These are phyloP conservation scores for Maniola jurtina DNA, from an alignment of 1,140 invertebrate genomes.

Conservation along the genomic window DNA sequence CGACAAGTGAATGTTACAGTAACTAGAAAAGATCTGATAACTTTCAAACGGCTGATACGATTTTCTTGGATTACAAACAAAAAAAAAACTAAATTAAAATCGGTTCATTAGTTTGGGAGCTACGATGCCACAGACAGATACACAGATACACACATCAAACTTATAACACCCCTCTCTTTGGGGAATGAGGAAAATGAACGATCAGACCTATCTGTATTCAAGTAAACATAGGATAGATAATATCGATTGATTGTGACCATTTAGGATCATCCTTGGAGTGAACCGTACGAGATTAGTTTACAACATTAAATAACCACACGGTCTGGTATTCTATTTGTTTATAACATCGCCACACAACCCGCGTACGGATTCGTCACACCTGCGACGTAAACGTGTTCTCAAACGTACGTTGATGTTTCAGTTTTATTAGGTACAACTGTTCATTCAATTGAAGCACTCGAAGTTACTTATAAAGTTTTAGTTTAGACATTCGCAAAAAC, in stretches of 20 bases:
- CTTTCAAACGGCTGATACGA: too few relatives aligned
- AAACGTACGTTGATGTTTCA: slow-evolving; percentile 25
- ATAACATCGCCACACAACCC: slow-evolving; percentile 18
- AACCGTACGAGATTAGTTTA: slow-evolving; percentile 32
- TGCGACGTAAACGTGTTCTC: slow-evolving; percentile 29
- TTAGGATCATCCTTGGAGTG: slow-evolving; percentile 22
- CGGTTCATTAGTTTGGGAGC: too few relatives aligned
- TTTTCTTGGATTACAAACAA: too few relatives aligned
- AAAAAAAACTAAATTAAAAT: too few relatives aligned
- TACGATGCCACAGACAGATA: too few relatives aligned
- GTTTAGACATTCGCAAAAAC: slow-evolving; percentile 21
- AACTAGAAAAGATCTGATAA: too few relatives aligned
- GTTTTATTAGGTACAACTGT: slow-evolving; percentile 41
- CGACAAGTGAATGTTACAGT: too few relatives aligned
- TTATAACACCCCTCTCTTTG: too few relatives aligned
- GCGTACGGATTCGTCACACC: slow-evolving; percentile 48
- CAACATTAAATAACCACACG: slow-evolving; percentile 20
- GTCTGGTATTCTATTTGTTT: slow-evolving; percentile 30
- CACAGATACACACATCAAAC: too few relatives aligned
- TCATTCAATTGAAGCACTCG: too few relatives aligned
- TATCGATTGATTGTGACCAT: not conserved
- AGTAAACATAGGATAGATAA: too few relatives aligned
- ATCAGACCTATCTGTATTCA: too few relatives aligned
- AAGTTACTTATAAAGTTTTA: slow-evolving; percentile 20
- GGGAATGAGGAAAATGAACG: not conserved